Percentiles rank a stretch among this genome's conserved stretches.
These are phyloP conservation scores for Sander vitreus DNA, from an alignment of 2,113 vertebrate species.

Conservation along the genomic window DNA sequence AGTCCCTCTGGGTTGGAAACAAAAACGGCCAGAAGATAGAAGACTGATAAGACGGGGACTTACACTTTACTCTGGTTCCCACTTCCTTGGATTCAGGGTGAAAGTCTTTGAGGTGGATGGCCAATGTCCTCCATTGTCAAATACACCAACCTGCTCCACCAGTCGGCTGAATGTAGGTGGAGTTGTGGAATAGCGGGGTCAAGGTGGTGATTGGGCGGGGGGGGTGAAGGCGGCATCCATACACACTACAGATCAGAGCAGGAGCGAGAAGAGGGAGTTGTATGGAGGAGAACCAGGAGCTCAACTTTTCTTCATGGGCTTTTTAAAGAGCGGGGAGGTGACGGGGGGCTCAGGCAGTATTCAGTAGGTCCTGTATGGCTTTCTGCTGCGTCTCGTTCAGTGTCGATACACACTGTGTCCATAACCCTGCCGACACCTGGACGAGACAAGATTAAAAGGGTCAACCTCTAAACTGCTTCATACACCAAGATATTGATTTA, in stretches of 20 bases:
- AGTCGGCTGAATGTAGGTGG: conserved; percentile 21
- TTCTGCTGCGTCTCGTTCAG: conserved; percentile 96
- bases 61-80: conserved; percentile 32
- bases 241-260: conserved; percentile 78
- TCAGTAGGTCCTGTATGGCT: conserved; percentile 97
- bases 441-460: neutral
- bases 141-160: conserved; percentile 55
- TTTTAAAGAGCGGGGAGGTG: conserved; percentile 49
- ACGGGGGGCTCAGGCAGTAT: conserved; percentile 89
- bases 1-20: conserved; percentile 42
- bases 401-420: conserved; percentile 94
- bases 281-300: conserved; percentile 69
- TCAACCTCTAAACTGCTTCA: neutral
- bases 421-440: conserved; percentile 94
- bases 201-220: neutral
- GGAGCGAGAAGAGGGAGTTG: conserved; percentile 65
- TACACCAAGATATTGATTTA: no score
- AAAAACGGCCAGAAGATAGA: conserved; percentile 52
- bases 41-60: conserved; percentile 32
- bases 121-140: conserved; percentile 57
- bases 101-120: conserved; percentile 60
- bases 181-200: conserved; percentile 6
- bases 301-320: conserved; percentile 71
- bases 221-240: conserved; percentile 60
- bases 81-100: conserved; percentile 30